A percentile compares a stretch with the other conserved stretches of the same genome.
phyloP scores from a whole-genome alignment of 1,140 invertebrate genomes.

The Chrysoperla carnea region DNA sequence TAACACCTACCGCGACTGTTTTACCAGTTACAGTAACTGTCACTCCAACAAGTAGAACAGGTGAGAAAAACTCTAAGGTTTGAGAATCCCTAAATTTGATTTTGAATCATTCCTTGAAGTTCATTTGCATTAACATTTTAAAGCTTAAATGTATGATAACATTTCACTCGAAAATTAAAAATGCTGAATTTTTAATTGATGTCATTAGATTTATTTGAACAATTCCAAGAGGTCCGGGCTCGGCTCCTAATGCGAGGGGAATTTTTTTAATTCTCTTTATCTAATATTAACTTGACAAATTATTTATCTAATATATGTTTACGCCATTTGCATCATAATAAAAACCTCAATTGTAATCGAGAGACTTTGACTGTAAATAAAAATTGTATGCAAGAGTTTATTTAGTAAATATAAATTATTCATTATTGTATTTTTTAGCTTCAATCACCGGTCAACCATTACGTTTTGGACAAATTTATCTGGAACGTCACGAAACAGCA shows the following conservation, averaged over 20 bases:
- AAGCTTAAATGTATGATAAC: too few relatives aligned
- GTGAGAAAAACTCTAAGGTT: background rate
- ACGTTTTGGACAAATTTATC: conserved; percentile 19
- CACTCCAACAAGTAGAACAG: background rate
- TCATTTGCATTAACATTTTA: background rate
- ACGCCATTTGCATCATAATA: too few relatives aligned
- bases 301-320: too few relatives aligned
- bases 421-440: conserved; percentile 10
- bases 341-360: too few relatives aligned
- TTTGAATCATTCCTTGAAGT: background rate
- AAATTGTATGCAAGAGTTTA: too few relatives aligned
- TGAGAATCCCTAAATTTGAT: background rate
- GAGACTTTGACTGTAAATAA: too few relatives aligned
- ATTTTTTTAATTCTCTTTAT: conserved; percentile 6
- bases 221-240: too few relatives aligned
- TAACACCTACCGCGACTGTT: background rate
- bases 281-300: conserved; percentile 12
- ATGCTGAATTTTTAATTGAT: too few relatives aligned
- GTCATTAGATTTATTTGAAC: too few relatives aligned
- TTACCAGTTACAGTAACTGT: background rate
- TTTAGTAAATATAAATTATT: conserved; percentile 14
- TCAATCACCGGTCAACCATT: conserved; percentile 14
- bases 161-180: too few relatives aligned
- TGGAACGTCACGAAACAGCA: conserved; percentile 7
- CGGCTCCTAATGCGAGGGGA: background rate